phyloP scores from a whole-genome alignment of 2,797 vertebrate species.

The Coranthus polyacanthus region DNA sequence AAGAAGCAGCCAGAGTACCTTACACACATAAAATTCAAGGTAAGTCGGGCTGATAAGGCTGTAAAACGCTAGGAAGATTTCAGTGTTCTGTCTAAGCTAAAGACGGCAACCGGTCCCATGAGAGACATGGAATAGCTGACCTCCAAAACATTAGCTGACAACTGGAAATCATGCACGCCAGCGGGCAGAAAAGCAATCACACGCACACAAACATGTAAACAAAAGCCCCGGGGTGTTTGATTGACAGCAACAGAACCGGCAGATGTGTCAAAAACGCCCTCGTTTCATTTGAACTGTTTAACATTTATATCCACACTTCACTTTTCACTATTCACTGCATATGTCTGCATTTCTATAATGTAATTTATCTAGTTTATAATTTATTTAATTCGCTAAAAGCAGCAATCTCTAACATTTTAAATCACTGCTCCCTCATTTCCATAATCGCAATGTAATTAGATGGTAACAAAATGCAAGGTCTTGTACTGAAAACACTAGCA shows the following conservation, averaged over 20 bases:
- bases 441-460: slow-evolving; percentile 61
- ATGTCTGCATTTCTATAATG: slow-evolving; percentile 21
- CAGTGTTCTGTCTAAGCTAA: slow-evolving; percentile 7
- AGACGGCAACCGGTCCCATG: slow-evolving; percentile 7
- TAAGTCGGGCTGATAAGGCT: slow-evolving; percentile 53
- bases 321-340: background rate
- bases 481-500: slow-evolving; percentile 10
- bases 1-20: slow-evolving; percentile 35
- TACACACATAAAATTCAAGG: slow-evolving; percentile 55
- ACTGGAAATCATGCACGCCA: slow-evolving; percentile 23
- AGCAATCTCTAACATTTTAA: slow-evolving; percentile 31
- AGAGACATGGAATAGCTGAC: slow-evolving; percentile 43
- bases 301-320: slow-evolving; percentile 13
- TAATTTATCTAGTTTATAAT: slow-evolving; percentile 44
- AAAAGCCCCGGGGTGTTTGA: slow-evolving; percentile 30
- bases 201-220: slow-evolving; percentile 16
- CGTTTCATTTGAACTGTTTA: slow-evolving; percentile 24
- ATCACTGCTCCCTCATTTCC: slow-evolving; percentile 37
- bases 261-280: slow-evolving; percentile 29
- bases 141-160: slow-evolving; percentile 46
- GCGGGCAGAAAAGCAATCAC: slow-evolving; percentile 8
- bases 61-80: slow-evolving; percentile 57
- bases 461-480: slow-evolving; percentile 22
- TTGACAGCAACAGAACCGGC: slow-evolving; percentile 24
- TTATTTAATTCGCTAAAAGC: slow-evolving; percentile 49